Evolutionary conservation across 2,888 invertebrate genomes (phyloP), one percentile per base, ranked within the genome.

Genomic region (Pocota personata): DNA sequence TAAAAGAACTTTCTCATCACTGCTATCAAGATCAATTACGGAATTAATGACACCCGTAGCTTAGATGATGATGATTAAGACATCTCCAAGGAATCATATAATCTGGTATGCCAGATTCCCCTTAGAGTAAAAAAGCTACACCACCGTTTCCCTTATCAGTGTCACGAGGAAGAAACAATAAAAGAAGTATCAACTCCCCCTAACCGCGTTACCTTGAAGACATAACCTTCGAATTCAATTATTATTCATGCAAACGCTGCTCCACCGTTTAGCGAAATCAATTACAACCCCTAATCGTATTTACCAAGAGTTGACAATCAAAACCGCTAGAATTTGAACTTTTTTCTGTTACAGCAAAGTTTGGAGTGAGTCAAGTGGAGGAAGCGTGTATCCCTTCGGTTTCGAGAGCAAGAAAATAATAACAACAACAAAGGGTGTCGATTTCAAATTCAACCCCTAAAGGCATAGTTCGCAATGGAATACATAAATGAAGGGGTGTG

Each of bases 231-330:
- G 86, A 76, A 86, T 86, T 86, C 86, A 86, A 86, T 86, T 86
- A 86, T 86, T 86, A 82, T 82, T 86, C 82, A 82, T 82, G 86
- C 82, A 82, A 86, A 86, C 84, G 80, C 55, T 82, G 86, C 82
- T 86, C 86, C 82, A 86, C 82, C 86, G 86, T 86, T 86, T 86
- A 86, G 86, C 72, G 55, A 77, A 86, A 86, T 86, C 86, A 86
- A 86, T 86, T 86, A 86, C 86, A 86, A 86, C 86, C 86, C 86
- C 86, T 86, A 86, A 86, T 86, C 82, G 76, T 76, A 86, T 86
- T 86, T 86, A 77, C 86, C 82, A 66, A 82, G 76, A 82, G 72
- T 86, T 77, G 86, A 86, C 86, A 86, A 86, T 86, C 86, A 86
- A 86, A 86, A 72, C 82, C 80, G 80, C 86, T 82, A 50, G 67